Evolutionary conservation across 2,797 vertebrate species (phyloP).

Genomic region (Sarcoramphus papa): DNA sequence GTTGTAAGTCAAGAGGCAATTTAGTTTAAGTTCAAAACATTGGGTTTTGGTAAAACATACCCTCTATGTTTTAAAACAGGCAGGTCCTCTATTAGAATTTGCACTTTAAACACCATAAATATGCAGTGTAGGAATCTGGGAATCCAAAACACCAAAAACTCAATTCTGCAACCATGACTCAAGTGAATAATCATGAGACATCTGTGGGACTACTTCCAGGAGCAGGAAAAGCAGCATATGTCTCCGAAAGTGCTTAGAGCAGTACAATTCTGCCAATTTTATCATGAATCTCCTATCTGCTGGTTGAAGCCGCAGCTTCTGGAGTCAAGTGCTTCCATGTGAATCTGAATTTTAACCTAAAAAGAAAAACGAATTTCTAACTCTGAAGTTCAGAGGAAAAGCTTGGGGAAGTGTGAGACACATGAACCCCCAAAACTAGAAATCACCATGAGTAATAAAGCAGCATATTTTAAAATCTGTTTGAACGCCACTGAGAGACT

Average conservation of each 20-base stretch:
- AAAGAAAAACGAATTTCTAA: not conserved
- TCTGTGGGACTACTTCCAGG: conserved; percentile 48
- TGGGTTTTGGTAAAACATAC: not conserved
- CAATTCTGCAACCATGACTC: conserved; percentile 11
- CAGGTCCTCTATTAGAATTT: not conserved
- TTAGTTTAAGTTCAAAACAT: not conserved
- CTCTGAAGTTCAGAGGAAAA: not conserved
- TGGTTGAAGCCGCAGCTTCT: not conserved
- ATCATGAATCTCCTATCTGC: not conserved
- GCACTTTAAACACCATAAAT: not conserved
- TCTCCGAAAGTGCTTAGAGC: conserved; percentile 3
- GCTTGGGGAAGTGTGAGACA: not conserved
- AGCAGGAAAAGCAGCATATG: conserved; percentile 48
- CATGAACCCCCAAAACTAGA: not conserved
- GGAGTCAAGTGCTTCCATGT: not conserved
- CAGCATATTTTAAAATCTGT: not conserved
- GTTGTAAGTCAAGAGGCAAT: not conserved
- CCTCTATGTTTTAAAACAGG: not conserved
- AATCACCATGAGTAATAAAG: not conserved
- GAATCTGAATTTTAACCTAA: not conserved
- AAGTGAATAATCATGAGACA: conserved; percentile 49
- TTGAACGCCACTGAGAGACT: accelerated
- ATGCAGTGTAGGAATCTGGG: not conserved
- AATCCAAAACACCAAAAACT: not conserved
- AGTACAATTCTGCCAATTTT: conserved; percentile 11